phyloP scores from a whole-genome alignment of 2,113 vertebrate species.

The Dasyornis broadbenti region DNA sequence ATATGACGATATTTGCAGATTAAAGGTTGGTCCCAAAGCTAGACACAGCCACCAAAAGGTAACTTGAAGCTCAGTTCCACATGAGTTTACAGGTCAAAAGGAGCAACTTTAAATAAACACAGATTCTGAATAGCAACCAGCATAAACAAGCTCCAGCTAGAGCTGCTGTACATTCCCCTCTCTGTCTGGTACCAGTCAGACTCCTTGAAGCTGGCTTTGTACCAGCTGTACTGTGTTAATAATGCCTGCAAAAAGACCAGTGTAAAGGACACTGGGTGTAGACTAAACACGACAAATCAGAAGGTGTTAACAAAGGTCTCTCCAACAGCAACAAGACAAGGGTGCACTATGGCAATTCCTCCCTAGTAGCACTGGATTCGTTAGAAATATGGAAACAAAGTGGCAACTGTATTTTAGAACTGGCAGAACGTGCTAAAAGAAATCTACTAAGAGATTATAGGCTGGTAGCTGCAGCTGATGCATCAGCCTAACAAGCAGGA shows the following conservation, averaged over 20 bases:
- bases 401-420: background rate
- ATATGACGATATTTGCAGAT: background rate
- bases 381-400: background rate
- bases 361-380: background rate
- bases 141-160: slow-evolving; percentile 37
- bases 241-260: background rate
- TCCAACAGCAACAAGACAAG: background rate
- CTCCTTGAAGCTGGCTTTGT: slow-evolving; percentile 12
- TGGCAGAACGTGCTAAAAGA: background rate
- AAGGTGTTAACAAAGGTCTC: slow-evolving; percentile 28
- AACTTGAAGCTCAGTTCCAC: slow-evolving; percentile 8
- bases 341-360: background rate
- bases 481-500: background rate
- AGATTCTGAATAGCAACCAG: slow-evolving; percentile 45
- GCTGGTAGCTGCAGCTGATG: background rate
- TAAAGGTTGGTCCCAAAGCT: background rate
- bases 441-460: background rate
- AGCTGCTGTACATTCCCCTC: background rate
- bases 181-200: slow-evolving; percentile 36
- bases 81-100: slow-evolving; percentile 44
- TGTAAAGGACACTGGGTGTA: background rate
- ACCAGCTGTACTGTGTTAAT: slow-evolving; percentile 44
- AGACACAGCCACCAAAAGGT: background rate
- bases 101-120: slow-evolving; percentile 59
- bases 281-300: slow-evolving; percentile 36